Percentiles rank a stretch among this genome's conserved stretches.
phyloP scores from a whole-genome alignment of 2,888 invertebrate species.

The Phalera bucephala region DNA sequence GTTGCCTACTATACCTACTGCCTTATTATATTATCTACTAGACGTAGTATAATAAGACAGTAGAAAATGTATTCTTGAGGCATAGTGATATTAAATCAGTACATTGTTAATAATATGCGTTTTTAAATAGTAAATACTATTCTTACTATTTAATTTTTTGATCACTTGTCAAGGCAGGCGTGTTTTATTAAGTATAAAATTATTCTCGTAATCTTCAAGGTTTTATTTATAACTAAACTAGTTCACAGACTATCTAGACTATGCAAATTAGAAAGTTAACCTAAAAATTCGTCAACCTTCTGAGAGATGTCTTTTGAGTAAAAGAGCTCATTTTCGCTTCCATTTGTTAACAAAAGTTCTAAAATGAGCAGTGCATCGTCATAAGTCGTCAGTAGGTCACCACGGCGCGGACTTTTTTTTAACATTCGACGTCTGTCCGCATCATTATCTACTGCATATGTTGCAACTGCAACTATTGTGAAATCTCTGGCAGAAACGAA shows the following conservation, averaged over 20 bases:
- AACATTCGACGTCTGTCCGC: conserved; percentile 21
- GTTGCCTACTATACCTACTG: too few relatives aligned
- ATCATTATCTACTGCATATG: conserved; percentile 48
- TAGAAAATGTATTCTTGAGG: too few relatives aligned
- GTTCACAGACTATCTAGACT: not conserved
- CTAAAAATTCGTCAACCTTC: not conserved
- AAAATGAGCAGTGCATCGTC: conserved; percentile 45
- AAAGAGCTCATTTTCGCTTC: not conserved
- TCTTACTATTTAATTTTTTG: too few relatives aligned
- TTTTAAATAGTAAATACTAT: too few relatives aligned
- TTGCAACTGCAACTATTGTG: conserved; percentile 63
- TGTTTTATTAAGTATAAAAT: too few relatives aligned
- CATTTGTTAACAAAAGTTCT: conserved; percentile 27
- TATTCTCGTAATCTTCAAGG: too few relatives aligned
- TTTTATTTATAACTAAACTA: too few relatives aligned
- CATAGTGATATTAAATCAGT: too few relatives aligned
- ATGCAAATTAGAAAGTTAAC: not conserved
- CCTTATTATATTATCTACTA: too few relatives aligned
- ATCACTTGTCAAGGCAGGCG: too few relatives aligned
- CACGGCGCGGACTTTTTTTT: conserved; percentile 37
- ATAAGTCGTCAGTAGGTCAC: conserved; percentile 50
- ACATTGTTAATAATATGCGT: too few relatives aligned
- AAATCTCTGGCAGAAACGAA: conserved; percentile 60
- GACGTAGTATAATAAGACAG: too few relatives aligned
- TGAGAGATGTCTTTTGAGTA: not conserved